Evolutionary conservation across 2,888 invertebrate genomes (phyloP).

Genomic region (Chymomyza procnemis): DNA sequence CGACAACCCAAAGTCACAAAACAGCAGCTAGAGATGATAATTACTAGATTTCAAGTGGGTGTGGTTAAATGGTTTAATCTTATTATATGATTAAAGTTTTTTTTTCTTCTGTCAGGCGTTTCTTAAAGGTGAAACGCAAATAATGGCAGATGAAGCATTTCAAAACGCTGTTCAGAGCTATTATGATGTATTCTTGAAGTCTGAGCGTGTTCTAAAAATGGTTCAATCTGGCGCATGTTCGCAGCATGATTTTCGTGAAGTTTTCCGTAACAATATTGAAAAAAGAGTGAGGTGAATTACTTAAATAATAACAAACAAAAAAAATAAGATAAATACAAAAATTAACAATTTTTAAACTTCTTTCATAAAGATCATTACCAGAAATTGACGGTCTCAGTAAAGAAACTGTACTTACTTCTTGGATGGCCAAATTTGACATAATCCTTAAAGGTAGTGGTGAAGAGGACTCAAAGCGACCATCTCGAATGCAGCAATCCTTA

Average conservation of each 20-base stretch:
- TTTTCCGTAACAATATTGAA: conserved; percentile 98
- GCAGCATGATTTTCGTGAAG: conserved; percentile 98
- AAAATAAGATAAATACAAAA: too few relatives aligned
- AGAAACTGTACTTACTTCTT: conserved; percentile 98
- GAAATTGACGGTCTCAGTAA: conserved; percentile 99
- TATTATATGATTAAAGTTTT: too few relatives aligned
- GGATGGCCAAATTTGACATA: conserved; percentile 99
- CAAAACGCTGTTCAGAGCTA: conserved; percentile 98
- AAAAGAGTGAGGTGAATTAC: conserved; percentile 94
- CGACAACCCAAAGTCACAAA: conserved; percentile 97
- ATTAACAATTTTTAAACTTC: not conserved
- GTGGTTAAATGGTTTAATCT: not conserved
- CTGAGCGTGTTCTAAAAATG: conserved; percentile 97
- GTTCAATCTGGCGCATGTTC: conserved; percentile 98
- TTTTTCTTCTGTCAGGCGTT: conserved; percentile 87
- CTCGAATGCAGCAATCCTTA: conserved; percentile 90
- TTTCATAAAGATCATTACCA: conserved; percentile 88
- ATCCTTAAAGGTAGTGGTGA: conserved; percentile 96
- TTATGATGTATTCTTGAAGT: conserved; percentile 96
- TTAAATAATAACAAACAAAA: too few relatives aligned
- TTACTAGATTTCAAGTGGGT: conserved; percentile 93
- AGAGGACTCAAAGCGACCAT: conserved; percentile 91
- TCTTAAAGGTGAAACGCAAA: conserved; percentile 98
- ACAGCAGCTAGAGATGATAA: conserved; percentile 95
- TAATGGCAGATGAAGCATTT: conserved; percentile 98